Conservation (phyloP, 2,888 invertebrate genomes). For the Adineta ricciae region DNA sequence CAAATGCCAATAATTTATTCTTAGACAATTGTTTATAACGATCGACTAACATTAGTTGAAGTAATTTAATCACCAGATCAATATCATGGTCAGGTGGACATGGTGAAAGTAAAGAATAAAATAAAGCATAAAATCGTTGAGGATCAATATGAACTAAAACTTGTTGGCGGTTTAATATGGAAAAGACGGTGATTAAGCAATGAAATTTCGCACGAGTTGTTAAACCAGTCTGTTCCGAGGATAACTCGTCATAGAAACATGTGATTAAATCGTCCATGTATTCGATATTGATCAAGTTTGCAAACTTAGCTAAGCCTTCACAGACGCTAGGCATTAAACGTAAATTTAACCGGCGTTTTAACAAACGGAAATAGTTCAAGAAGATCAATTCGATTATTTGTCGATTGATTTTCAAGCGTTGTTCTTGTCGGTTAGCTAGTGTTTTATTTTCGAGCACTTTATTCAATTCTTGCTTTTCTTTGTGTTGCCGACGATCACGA, state of each 20-base stretch:
- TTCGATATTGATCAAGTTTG: conserved; percentile 15
- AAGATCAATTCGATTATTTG: conserved; percentile 11
- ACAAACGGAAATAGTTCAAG: conserved; percentile 9
- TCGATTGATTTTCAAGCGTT: not conserved
- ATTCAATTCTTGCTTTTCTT: conserved; percentile 22
- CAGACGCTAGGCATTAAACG: conserved; percentile 7
- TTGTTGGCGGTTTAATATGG: not conserved
- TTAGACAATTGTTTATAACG: conserved; percentile 17
- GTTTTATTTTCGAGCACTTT: conserved; percentile 16
- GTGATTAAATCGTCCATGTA: conserved; percentile 20
- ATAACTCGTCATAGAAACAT: not conserved
- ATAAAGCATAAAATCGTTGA: conserved; percentile 14
- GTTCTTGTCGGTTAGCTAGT: conserved; percentile 1
- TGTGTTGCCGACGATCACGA: conserved; percentile 8
- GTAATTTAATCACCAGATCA: not conserved
- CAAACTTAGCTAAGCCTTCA: conserved; percentile 15
- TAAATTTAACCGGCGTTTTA: conserved; percentile 14
- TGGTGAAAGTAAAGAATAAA: conserved; percentile 15
- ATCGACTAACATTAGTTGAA: conserved; percentile 15
- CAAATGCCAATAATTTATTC: not conserved
- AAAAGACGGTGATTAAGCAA: conserved; percentile 7
- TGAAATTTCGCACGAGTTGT: conserved; percentile 7
- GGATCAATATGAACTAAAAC: conserved; percentile 18
- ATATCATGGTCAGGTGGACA: not conserved
- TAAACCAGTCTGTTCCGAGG: not conserved